Evolutionary conservation across 2,797 vertebrate genomes (phyloP).

Genomic region (Melanotaenia parkinsoni): DNA sequence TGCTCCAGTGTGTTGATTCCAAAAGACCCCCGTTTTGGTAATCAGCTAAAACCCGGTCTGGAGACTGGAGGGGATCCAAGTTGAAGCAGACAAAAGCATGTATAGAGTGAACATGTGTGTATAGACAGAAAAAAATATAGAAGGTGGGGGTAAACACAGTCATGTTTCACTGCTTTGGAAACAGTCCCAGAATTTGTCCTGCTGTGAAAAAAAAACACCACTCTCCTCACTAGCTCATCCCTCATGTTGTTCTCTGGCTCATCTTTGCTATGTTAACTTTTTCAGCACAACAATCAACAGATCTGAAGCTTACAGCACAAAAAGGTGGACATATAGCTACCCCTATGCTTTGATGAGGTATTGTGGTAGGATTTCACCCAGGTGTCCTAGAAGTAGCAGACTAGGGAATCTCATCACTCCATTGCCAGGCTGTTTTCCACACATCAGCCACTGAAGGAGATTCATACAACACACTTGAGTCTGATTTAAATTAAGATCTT

Average conservation of each 20-base stretch:
- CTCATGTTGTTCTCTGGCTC: constrained; percentile 31
- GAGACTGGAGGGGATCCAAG: constrained; percentile 77
- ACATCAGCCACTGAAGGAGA: constrained; percentile 15
- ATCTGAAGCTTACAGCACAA: neutral
- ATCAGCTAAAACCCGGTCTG: constrained; percentile 79
- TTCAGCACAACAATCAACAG: neutral
- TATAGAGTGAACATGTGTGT: constrained; percentile 33
- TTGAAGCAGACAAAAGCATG: constrained; percentile 16
- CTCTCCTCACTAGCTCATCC: constrained; percentile 21
- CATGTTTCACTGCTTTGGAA: constrained; percentile 63
- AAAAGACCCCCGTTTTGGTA: constrained; percentile 63
- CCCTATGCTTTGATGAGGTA: neutral
- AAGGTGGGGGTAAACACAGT: constrained; percentile 49
- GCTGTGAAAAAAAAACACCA: constrained; percentile 19
- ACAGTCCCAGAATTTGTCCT: constrained; percentile 38
- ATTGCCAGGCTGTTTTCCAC: constrained; percentile 23
- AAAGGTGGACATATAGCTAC: constrained; percentile 1
- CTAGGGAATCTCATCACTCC: constrained; percentile 3
- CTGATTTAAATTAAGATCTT: constrained; percentile 21
- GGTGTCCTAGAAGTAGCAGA: constrained; percentile 24
- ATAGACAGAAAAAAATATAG: neutral
- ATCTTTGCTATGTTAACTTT: constrained; percentile 22
- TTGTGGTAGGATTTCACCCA: constrained; percentile 17
- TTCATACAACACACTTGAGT: neutral
- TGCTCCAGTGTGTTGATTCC: constrained; percentile 58